Evolutionary conservation across 2,797 vertebrate species (phyloP).

Genomic region (Thalassophryne amazonica): DNA sequence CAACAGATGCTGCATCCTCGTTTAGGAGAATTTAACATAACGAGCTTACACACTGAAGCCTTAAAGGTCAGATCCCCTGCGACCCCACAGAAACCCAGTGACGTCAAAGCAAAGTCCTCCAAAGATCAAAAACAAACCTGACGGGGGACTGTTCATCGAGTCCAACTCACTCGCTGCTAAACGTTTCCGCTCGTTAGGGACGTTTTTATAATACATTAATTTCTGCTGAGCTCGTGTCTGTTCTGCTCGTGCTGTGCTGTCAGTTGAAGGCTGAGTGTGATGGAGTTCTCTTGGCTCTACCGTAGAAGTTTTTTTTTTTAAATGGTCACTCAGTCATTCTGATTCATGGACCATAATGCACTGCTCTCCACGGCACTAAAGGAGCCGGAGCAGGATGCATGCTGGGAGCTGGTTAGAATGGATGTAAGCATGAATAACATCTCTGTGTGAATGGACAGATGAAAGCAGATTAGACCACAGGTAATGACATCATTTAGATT

Average conservation of each 20-base stretch:
- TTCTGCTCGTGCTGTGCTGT: slow-evolving; percentile 9
- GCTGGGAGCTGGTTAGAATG: background rate
- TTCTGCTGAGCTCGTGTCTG: slow-evolving; percentile 20
- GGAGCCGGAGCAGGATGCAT: background rate
- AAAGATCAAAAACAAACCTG: background rate
- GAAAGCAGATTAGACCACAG: background rate
- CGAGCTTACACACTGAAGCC: too few relatives aligned
- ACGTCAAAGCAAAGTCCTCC: background rate
- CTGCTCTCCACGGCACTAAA: background rate
- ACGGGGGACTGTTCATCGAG: background rate
- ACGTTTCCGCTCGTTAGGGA: slow-evolving; percentile 9
- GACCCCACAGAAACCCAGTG: background rate
- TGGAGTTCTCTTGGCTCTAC: slow-evolving; percentile 16
- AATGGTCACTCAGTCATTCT: slow-evolving; percentile 22
- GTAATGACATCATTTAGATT: background rate
- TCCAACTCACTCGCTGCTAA: slow-evolving; percentile 1
- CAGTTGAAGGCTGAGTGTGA: slow-evolving; percentile 5
- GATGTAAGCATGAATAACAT: background rate
- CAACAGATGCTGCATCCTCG: background rate
- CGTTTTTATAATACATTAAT: slow-evolving; percentile 36
- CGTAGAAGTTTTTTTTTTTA: slow-evolving; percentile 7
- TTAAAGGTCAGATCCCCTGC: background rate
- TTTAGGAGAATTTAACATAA: too few relatives aligned
- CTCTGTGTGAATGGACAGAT: background rate
- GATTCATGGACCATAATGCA: slow-evolving; percentile 21